A percentile compares a stretch with the other conserved stretches of the same genome.
Conservation (phyloP, 1,140 invertebrate species). For the Popillia japonica region DNA sequence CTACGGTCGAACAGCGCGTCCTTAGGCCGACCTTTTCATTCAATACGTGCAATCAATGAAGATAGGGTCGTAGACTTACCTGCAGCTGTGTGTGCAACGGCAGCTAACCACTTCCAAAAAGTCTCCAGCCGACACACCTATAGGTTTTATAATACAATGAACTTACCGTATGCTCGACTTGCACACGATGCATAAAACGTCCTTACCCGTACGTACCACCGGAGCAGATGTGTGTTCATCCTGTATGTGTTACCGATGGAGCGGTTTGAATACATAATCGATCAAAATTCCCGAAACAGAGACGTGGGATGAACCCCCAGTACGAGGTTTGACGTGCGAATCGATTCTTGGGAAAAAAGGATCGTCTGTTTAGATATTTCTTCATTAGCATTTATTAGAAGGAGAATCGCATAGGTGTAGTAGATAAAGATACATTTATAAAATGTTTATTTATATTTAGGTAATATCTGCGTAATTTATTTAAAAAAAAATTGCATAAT, state of each 20-base stretch:
- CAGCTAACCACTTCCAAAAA: conserved; percentile 33
- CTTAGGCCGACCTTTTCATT: conserved; percentile 39
- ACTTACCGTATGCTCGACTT: conserved; percentile 9
- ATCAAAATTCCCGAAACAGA: conserved; percentile 11
- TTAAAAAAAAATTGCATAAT: too few species aligned
- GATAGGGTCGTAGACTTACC: conserved; percentile 33
- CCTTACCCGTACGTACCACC: background rate
- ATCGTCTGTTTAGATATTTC: conserved; percentile 3
- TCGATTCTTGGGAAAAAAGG: background rate
- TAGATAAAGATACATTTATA: too few species aligned
- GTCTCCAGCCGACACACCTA: conserved; percentile 12
- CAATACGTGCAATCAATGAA: conserved; percentile 39
- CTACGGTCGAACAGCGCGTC: conserved; percentile 18
- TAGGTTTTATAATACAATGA: conserved; percentile 10
- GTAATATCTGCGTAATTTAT: too few species aligned
- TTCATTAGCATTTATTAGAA: conserved; percentile 8
- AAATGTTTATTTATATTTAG: too few species aligned
- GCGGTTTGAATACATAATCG: conserved; percentile 10
- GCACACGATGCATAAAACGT: background rate
- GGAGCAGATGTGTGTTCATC: background rate
- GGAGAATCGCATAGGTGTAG: background rate
- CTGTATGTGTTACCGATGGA: background rate
- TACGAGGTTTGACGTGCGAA: background rate
- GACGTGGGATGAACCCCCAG: background rate
- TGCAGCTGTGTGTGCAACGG: conserved; percentile 16